Base-by-base conservation (phyloP, 2,113 vertebrate genomes). In the Eudyptes chrysolophus region DNA sequence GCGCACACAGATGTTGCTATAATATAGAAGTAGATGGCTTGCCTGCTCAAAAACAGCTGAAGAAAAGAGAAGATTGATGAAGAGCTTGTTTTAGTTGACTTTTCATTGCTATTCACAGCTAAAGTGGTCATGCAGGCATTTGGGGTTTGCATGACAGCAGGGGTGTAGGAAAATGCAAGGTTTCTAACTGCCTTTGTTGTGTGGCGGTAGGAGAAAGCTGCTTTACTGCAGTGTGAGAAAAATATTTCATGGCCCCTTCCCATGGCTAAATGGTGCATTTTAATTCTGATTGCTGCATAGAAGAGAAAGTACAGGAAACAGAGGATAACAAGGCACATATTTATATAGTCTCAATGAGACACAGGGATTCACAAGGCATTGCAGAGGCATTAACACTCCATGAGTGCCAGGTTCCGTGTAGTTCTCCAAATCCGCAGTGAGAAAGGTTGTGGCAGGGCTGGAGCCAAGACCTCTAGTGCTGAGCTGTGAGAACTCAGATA, bases 191-290 rank as follows among this genome's bases (percentile, higher is more conserved):
- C 22, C 15, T 60, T 5, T 52, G 32, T 16, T 76, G 4, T 16
- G 16, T 7, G 13, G 20, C 25, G 13, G 18, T 20, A 48, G n/a
- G n/a, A 76, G 49, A 87, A 91, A 77, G 7, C 7, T 69, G 16
- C 13, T 69, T 74, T 46, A 57, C 2, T 54, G 15, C 15, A 20
- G 1, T 13, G 44, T 34, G 17, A 76, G 13, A 68, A 84, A 72
- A 32, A 26, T n/a, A 32, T 65, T 55, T 49, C 0, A 0, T 27
- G 29, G 4, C 3, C 13, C 14, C 34, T 85, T 88, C 8, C 29
- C 8, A 19, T 24, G 19, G 27, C 11, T 64, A 36, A 62, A 66
- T 11, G 2, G 2, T 55, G 7, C 11, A 36, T 82, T 94, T 79
- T 29, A 48, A 38, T 48, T 48, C 38, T 27, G 21, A 52, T n/a